These are phyloP conservation scores for Rhagium mordax DNA, from an alignment of 2,888 invertebrate species.

Conservation along the genomic window DNA sequence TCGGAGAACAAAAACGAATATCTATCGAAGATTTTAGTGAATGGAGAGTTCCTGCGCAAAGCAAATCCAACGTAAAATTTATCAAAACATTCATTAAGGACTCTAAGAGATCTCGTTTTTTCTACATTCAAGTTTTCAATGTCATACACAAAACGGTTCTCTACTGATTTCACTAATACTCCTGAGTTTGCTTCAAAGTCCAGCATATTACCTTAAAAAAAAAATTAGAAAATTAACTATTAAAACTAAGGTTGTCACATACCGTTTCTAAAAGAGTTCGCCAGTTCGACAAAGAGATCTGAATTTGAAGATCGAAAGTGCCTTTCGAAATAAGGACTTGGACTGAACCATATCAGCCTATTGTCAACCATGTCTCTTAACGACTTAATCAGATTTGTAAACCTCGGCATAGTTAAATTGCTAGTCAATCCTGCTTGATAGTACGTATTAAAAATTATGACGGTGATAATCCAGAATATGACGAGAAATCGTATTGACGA, in stretches of 20 bases:
- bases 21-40: slow-evolving; percentile 43
- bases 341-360: slow-evolving; percentile 41
- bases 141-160: slow-evolving; percentile 50
- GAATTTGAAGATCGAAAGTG: neutral
- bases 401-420: slow-evolving; percentile 41
- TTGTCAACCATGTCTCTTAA: slow-evolving; percentile 46
- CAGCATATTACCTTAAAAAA: slow-evolving; percentile 15
- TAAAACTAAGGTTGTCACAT: neutral
- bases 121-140: slow-evolving; percentile 46
- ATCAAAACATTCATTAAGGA: slow-evolving; percentile 51
- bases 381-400: slow-evolving; percentile 34
- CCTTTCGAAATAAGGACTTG: neutral
- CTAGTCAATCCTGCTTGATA: slow-evolving; percentile 50
- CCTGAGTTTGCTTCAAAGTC: slow-evolving; percentile 26
- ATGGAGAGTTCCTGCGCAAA: slow-evolving; percentile 52
- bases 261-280: slow-evolving; percentile 1
- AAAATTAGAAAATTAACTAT: too few species aligned
- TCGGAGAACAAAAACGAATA: slow-evolving; percentile 44
- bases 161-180: slow-evolving; percentile 45
- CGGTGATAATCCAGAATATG: slow-evolving; percentile 38
- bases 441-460: slow-evolving; percentile 39
- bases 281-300: neutral
- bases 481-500: slow-evolving; percentile 28
- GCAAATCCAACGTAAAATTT: slow-evolving; percentile 49
- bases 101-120: slow-evolving; percentile 39